Evolutionary conservation across 2,888 invertebrate genomes (phyloP), one percentile per base, ranked within the genome.

Genomic region (Ochropleura plecta): DNA sequence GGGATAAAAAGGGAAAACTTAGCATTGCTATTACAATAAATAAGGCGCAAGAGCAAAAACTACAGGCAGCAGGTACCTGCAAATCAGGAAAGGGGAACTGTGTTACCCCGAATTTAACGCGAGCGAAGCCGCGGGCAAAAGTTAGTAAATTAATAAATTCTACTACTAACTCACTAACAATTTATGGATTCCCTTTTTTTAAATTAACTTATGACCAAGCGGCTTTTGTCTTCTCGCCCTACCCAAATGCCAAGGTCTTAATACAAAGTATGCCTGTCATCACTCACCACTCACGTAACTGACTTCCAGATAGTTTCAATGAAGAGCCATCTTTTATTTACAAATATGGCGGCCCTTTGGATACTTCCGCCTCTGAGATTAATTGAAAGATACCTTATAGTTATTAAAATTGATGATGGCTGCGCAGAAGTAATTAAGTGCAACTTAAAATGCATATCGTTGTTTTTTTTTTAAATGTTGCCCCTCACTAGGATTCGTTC

Each of bases 301-400:
- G 14, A 44, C 16, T 63, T 3, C 46, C 3, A 40, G n/a, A 14
- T 42, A 57, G 44, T 49, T 18, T 2, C 10, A n/a, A 20, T 30
- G 49, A 70, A 55, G 64, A 71, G 30, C 48, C 71, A 79, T 83
- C 57, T 51, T 63, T 79, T 63, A 79, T 44, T 40, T 18, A 79
- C 84, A 79, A 83, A 83, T 67, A 79, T 63, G 80, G 84, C 12
- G 18, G 51, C 51, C 30, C 55, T 70, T 57, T 49, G 6, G 7
- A 46, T 14, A 30, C 55, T 66, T 79, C 84, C 79, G 84, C 12
- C 53, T 49, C 51, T 14, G 46, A 67, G 80, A 80, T 83, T 64
- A 83, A 80, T 79, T 59, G 44, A 67, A 83, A 67, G 80, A 84
- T 80, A 79, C 48, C 66, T 55, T 83, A 64, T 59, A 44, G 6